Evolutionary conservation across 2,888 invertebrate genomes (phyloP).

Genomic region (Apantesis nais): DNA sequence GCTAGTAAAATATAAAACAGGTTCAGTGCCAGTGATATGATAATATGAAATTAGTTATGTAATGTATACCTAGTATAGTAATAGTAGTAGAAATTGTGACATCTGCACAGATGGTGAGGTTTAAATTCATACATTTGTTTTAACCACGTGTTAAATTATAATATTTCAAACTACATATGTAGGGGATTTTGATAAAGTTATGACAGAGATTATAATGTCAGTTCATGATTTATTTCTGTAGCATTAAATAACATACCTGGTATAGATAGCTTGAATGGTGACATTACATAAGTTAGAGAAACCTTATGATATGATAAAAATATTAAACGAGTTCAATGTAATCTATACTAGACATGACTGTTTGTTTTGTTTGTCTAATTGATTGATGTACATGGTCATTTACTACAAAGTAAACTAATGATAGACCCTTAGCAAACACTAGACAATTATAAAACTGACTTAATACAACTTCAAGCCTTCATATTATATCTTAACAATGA

Average conservation of each 20-base stretch:
- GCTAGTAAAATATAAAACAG: too few species aligned
- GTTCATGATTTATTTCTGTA: slow-evolving; percentile 19
- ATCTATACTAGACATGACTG: not conserved
- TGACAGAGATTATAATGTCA: slow-evolving; percentile 20
- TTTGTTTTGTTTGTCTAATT: not conserved
- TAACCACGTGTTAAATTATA: slow-evolving; percentile 10
- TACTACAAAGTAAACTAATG: not conserved
- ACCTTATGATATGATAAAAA: not conserved
- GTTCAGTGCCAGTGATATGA: too few species aligned
- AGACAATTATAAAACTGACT: not conserved
- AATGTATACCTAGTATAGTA: not conserved
- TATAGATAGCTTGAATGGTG: slow-evolving; percentile 15
- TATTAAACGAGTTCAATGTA: not conserved
- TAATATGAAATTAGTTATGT: too few species aligned
- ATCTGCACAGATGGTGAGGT: not conserved
- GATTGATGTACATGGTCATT: not conserved
- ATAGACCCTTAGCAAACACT: not conserved
- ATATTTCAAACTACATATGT: slow-evolving; percentile 10
- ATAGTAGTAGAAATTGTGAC: not conserved
- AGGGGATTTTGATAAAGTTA: slow-evolving; percentile 20
- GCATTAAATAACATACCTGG: slow-evolving; percentile 8
- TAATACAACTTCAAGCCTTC: not conserved
- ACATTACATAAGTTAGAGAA: not conserved
- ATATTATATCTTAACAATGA: not conserved
- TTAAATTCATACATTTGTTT: slow-evolving; percentile 2